Evolutionary conservation across 2,797 vertebrate genomes (phyloP), one percentile per base, ranked within the genome.

Genomic region (Mionectes olivaceus): DNA sequence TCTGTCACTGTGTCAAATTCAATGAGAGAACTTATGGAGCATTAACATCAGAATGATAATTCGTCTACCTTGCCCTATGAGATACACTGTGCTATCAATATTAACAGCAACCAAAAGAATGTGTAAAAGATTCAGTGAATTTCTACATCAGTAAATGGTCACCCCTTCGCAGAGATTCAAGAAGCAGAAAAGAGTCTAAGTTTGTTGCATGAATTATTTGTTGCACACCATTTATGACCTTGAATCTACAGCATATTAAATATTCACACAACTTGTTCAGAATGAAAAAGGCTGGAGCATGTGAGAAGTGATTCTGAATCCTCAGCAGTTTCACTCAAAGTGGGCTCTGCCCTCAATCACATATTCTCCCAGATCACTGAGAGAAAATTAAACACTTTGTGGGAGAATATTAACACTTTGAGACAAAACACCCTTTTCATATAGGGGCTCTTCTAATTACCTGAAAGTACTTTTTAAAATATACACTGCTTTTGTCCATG

Each of bases 121-220:
- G 2, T 8, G 19, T 23, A 75, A 68, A 84, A 77, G 19, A 57
- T 49, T 49, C 37, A n/a, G 5, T 30, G 27, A 43, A 50, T 87
- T 93, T 83, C 41, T 47, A 11, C 7, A 2, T 1, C 3, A 88
- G 37, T 32, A 90, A 94, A 79, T 28, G 35, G 13, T 47, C 43
- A 33, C 10, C n/a, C 18, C 33, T 90, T 73, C 2, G 5, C 32
- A 89, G 67, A 70, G 30, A 77, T 56, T 74, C 63, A 74, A 52
- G 52, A 69, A 49, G 46, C 59, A 82, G 41, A 83, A 87, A 15
- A 69, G 30, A 91, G 21, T 47, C 32, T 59, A 86, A 77, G 70
- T 60, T 87, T 79, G 50, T 53, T 84, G 41, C 35, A 89, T 84
- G 52, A 93, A 94, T 91, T 93, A 88, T 89, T 91, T 95, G 67